Evolutionary conservation across 1,140 invertebrate species (phyloP).

Genomic region (Pectinophora gossypiella): DNA sequence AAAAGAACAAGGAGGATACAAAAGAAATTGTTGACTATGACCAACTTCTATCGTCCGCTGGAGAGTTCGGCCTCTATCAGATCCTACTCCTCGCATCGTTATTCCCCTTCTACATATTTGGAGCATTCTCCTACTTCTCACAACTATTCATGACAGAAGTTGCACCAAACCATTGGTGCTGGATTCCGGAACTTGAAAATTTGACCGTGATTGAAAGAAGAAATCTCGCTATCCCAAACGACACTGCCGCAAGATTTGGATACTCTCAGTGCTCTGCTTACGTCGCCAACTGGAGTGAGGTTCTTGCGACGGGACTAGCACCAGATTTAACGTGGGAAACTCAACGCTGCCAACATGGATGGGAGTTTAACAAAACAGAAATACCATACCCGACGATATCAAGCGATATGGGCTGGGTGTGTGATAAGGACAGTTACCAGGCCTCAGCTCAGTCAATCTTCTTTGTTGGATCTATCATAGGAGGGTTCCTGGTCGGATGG

Average conservation of each 20-base stretch:
- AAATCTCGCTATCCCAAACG: constrained; percentile 41
- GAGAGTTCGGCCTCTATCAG: constrained; percentile 82
- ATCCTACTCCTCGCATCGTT: constrained; percentile 24
- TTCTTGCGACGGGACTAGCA: constrained; percentile 25
- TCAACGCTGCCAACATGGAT: constrained; percentile 75
- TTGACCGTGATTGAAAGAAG: constrained; percentile 50
- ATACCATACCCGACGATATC: constrained; percentile 62
- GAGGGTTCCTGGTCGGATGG: constrained; percentile 82
- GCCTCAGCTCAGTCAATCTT: constrained; percentile 81
- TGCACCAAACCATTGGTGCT: constrained; percentile 79
- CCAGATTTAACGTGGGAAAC: constrained; percentile 39
- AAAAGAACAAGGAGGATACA: background rate
- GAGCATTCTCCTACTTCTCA: constrained; percentile 79
- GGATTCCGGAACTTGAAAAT: constrained; percentile 71
- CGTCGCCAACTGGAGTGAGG: constrained; percentile 49
- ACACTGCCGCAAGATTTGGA: constrained; percentile 33
- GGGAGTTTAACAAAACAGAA: constrained; percentile 76
- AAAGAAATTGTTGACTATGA: constrained; percentile 73
- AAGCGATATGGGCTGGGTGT: constrained; percentile 79
- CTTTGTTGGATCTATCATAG: constrained; percentile 81
- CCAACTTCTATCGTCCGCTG: constrained; percentile 77
- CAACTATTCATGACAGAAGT: constrained; percentile 81
- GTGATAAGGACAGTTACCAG: constrained; percentile 77
- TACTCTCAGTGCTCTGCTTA: constrained; percentile 30
- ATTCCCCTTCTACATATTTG: constrained; percentile 71